Conservation (phyloP, 2,888 invertebrate species). For the Acanthacorydalis orientalis region DNA sequence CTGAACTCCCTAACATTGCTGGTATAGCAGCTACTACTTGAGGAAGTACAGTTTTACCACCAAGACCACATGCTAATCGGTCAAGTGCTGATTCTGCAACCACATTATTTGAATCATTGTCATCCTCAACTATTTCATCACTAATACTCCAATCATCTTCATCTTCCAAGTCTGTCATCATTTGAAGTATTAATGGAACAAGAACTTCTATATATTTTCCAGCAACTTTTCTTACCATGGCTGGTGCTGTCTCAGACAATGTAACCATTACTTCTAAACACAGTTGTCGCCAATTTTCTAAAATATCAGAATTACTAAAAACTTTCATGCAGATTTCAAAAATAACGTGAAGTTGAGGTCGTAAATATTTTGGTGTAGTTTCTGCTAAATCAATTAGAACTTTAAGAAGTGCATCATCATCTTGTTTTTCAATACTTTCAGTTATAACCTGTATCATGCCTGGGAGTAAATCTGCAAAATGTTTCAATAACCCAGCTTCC, state of each 20-base stretch:
- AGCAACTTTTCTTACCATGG: slow-evolving; percentile 89
- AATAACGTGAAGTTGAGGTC: slow-evolving; percentile 70
- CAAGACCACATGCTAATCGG: slow-evolving; percentile 91
- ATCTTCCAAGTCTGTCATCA: slow-evolving; percentile 92
- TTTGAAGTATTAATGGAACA: slow-evolving; percentile 72
- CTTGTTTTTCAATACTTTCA: slow-evolving; percentile 65
- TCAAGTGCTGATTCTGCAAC: slow-evolving; percentile 95
- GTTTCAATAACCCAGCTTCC: slow-evolving; percentile 75
- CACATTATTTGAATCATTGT: slow-evolving; percentile 83
- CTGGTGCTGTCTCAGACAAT: slow-evolving; percentile 85
- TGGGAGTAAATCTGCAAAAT: slow-evolving; percentile 72
- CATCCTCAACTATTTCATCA: slow-evolving; percentile 81
- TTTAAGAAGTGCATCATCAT: slow-evolving; percentile 84
- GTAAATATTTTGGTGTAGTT: slow-evolving; percentile 78
- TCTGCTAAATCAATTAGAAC: slow-evolving; percentile 89
- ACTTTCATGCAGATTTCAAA: slow-evolving; percentile 81
- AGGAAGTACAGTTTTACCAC: slow-evolving; percentile 82
- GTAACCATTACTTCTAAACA: slow-evolving; percentile 72
- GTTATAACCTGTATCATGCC: slow-evolving; percentile 60
- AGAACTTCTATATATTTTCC: slow-evolving; percentile 64
- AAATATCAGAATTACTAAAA: slow-evolving; percentile 49
- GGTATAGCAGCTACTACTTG: slow-evolving; percentile 76
- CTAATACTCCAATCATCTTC: slow-evolving; percentile 76
- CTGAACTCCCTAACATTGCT: slow-evolving; percentile 63
- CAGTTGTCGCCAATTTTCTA: slow-evolving; percentile 76